phyloP scores from a whole-genome alignment of 1,140 invertebrate species.

The Drosophila pallidifrons region DNA sequence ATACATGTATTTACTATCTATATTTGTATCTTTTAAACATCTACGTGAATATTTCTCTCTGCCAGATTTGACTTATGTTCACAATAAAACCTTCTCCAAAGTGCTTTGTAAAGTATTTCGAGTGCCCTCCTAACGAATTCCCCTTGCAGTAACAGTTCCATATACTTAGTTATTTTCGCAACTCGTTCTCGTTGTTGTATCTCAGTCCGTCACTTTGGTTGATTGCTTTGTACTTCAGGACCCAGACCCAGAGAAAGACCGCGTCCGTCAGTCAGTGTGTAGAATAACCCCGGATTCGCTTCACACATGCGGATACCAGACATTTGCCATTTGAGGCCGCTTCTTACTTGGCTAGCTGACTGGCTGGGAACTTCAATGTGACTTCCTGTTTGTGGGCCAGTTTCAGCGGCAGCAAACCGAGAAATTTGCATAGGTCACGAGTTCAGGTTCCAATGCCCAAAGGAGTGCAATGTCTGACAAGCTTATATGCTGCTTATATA shows the following conservation, averaged over 20 bases:
- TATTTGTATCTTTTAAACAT: not conserved
- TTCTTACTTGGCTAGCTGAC: not conserved
- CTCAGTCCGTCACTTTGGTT: constrained; percentile 42
- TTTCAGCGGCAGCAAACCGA: constrained; percentile 42
- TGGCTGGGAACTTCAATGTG: constrained; percentile 72
- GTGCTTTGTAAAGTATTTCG: not conserved
- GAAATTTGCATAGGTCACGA: constrained; percentile 84
- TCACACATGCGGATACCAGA: constrained; percentile 34
- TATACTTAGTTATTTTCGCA: not conserved
- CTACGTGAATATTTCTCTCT: not conserved
- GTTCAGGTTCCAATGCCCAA: constrained; percentile 73
- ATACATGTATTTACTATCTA: not conserved
- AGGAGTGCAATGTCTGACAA: constrained; percentile 71
- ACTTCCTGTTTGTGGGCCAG: constrained; percentile 77
- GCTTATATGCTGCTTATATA: constrained; percentile 50
- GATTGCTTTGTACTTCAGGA: constrained; percentile 66
- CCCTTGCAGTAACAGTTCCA: not conserved
- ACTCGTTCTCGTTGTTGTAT: not conserved
- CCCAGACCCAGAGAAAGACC: constrained; percentile 67
- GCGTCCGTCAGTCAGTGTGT: constrained; percentile 1
- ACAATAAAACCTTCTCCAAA: not conserved
- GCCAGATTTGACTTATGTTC: constrained; percentile 7
- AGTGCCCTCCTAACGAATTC: not conserved
- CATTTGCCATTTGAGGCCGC: constrained; percentile 32
- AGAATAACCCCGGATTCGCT: constrained; percentile 6